phyloP scores from a whole-genome alignment of 35 echinoderm and acorn worm genomes.

The Hemicentrotus pulcherrimus region DNA sequence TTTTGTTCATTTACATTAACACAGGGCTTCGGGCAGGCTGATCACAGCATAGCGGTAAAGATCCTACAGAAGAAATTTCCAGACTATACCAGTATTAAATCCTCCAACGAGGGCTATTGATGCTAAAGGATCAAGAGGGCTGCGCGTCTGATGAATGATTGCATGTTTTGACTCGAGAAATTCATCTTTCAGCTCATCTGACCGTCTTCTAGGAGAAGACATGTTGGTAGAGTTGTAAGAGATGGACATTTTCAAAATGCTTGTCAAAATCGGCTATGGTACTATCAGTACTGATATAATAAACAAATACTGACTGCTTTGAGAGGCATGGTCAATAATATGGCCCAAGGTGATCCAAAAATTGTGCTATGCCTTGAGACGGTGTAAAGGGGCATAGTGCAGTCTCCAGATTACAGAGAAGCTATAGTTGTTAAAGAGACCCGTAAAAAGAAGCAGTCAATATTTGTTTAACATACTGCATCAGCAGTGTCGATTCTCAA shows the following conservation, averaged over 20 bases:
- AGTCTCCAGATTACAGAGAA: no score
- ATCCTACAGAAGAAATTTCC: conserved; percentile 67
- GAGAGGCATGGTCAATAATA: no score
- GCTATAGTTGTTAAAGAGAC: no score
- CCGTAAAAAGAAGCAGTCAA: no score
- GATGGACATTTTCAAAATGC: not conserved
- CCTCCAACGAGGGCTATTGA: conserved; percentile 79
- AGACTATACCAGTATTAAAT: conserved; percentile 69
- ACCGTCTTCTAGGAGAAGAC: not conserved
- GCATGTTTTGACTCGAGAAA: not conserved
- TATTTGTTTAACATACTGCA: no score
- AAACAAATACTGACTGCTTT: no score
- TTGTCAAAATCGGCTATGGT: not conserved
- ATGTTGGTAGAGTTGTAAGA: not conserved
- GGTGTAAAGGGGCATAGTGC: no score
- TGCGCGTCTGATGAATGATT: not conserved
- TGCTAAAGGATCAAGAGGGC: not conserved
- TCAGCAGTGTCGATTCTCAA: no score
- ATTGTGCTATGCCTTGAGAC: no score
- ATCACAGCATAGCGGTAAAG: conserved; percentile 67
- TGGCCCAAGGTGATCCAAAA: no score
- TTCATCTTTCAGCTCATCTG: not conserved
- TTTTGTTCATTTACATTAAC: not conserved
- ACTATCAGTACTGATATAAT: not conserved
- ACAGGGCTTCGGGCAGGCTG: conserved; percentile 79